These are phyloP conservation scores for Scalopus aquaticus DNA, from an alignment of 2,113 vertebrate genomes.

Conservation along the genomic window DNA sequence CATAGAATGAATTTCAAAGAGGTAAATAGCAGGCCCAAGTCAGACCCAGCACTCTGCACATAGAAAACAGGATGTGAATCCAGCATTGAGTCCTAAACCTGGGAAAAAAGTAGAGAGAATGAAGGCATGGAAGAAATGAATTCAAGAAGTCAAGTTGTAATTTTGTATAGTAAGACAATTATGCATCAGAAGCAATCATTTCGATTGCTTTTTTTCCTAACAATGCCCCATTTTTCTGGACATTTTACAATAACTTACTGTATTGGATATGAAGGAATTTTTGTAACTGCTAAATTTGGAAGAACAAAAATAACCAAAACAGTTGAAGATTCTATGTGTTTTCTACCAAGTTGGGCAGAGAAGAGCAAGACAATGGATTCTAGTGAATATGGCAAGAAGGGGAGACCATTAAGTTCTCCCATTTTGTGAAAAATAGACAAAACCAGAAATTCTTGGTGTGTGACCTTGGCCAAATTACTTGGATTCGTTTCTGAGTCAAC, in stretches of 20 bases:
- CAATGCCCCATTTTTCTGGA: not conserved
- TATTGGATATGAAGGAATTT: not conserved
- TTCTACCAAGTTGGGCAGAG: not conserved
- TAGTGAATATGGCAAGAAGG: not conserved
- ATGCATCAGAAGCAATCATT: constrained; percentile 36
- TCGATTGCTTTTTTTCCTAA: not conserved
- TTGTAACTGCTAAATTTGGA: not conserved
- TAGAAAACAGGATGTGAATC: not conserved
- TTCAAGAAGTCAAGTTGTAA: not conserved
- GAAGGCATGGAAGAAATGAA: not conserved
- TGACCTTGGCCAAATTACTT: constrained; percentile 66
- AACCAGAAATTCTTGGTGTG: constrained; percentile 48
- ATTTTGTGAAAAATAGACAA: constrained; percentile 59
- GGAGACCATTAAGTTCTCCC: not conserved
- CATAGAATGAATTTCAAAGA: not conserved
- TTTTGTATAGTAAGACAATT: not conserved
- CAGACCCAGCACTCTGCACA: not conserved
- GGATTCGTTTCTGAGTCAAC: constrained; percentile 57
- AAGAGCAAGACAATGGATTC: constrained; percentile 27
- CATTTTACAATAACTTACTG: constrained; percentile 17
- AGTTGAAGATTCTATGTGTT: constrained; percentile 38
- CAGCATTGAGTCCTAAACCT: not conserved
- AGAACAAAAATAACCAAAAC: not conserved
- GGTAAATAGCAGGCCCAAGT: not conserved
- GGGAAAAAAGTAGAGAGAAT: constrained; percentile 10